phyloP scores from a whole-genome alignment of 2,888 invertebrate genomes.

The Yponomeuta sedellus region DNA sequence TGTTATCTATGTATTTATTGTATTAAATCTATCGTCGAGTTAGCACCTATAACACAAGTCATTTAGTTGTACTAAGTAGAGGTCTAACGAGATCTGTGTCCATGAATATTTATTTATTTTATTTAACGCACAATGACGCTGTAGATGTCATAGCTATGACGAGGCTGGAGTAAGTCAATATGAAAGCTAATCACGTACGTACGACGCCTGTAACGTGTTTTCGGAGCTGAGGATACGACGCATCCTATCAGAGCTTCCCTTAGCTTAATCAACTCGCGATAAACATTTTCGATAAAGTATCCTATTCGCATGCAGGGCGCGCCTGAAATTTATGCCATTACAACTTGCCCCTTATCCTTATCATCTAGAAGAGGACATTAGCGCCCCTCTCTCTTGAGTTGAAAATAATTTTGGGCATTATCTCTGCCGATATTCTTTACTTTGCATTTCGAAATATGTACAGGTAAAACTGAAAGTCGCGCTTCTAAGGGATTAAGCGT shows the following conservation, averaged over 20 bases:
- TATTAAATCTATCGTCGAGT: no score
- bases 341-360: conserved; percentile 22
- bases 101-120: no score
- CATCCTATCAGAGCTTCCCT: background rate
- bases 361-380: conserved; percentile 1
- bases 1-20: no score
- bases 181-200: background rate
- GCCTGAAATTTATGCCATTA: conserved; percentile 45
- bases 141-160: no score
- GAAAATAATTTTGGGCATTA: background rate
- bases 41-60: no score
- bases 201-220: background rate
- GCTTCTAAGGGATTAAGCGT: no score
- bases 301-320: conserved; percentile 36
- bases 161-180: no score
- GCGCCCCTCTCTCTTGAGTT: background rate
- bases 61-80: no score
- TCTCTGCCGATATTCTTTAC: background rate
- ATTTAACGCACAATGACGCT: no score
- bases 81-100: no score
- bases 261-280: background rate
- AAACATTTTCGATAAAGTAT: background rate
- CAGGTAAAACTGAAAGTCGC: background rate
- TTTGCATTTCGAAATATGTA: background rate
- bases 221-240: background rate